Conservation (phyloP, 2,888 invertebrate genomes). For the Entomobrya multifasciata region DNA sequence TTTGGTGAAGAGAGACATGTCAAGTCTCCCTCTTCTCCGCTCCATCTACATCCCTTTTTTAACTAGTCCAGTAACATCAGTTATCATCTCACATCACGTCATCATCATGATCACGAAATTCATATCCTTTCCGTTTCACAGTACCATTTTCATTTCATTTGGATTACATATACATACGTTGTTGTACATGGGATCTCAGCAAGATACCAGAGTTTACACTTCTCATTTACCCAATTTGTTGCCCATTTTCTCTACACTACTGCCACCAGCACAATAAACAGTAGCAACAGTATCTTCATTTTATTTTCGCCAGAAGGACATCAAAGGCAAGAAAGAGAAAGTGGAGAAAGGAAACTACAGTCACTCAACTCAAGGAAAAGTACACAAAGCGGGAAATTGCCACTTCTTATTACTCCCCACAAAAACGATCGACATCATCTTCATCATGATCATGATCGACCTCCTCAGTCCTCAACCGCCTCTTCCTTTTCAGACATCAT, state of each 20-base stretch:
- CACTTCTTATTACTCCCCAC: background rate
- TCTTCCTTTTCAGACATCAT: constrained; percentile 3
- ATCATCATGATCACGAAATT: background rate
- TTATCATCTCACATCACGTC: background rate
- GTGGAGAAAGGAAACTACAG: background rate
- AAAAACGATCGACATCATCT: constrained; percentile 12
- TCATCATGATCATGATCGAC: background rate
- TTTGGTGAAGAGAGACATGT: background rate
- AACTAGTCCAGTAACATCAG: background rate
- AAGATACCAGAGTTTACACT: constrained; percentile 38
- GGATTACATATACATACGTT: background rate
- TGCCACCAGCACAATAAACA: background rate
- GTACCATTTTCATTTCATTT: constrained; percentile 30
- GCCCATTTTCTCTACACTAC: constrained; percentile 39
- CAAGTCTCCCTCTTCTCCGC: background rate
- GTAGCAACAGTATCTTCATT: constrained; percentile 4
- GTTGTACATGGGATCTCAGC: constrained; percentile 1
- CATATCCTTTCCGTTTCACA: background rate
- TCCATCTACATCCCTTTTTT: background rate
- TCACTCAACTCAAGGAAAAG: background rate
- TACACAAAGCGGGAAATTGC: constrained; percentile 41
- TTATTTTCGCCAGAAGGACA: background rate
- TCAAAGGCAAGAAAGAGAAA: background rate
- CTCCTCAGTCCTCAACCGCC: background rate
- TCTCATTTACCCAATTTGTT: constrained; percentile 63